phyloP scores from a whole-genome alignment of 2,113 vertebrate species.

The Saguinus midas region DNA sequence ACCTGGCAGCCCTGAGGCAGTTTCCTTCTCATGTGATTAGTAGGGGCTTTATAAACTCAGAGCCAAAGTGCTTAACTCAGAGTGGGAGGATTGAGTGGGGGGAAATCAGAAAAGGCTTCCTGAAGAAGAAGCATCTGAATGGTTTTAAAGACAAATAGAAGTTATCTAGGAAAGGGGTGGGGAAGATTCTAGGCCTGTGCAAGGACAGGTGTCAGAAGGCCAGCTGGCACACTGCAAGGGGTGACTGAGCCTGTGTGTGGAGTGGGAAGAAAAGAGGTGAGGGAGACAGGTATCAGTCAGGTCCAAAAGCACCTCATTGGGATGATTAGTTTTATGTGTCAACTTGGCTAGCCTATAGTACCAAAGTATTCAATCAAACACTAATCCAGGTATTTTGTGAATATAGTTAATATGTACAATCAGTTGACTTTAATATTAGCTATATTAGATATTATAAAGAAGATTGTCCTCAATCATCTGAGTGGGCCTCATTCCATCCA shows the following conservation, averaged over 20 bases:
- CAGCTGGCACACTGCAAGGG: not conserved
- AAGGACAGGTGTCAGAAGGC: not conserved
- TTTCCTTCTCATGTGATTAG: not conserved
- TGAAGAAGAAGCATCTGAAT: not conserved
- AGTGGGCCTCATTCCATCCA: not conserved
- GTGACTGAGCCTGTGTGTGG: not conserved
- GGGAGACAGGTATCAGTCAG: not conserved
- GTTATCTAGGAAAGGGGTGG: slow-evolving; percentile 22
- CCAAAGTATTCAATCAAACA: not conserved
- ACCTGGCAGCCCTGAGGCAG: not conserved
- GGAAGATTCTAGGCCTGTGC: not conserved
- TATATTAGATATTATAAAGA: not conserved
- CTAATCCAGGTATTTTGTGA: not conserved
- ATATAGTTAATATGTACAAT: not conserved
- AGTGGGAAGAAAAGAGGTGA: not conserved
- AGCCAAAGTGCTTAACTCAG: not conserved
- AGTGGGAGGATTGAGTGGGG: fast-evolving
- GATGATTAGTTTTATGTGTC: not conserved
- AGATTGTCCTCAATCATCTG: not conserved
- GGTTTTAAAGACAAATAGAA: not conserved
- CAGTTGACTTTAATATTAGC: not conserved
- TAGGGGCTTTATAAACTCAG: not conserved
- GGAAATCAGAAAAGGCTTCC: not conserved
- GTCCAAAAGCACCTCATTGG: not conserved
- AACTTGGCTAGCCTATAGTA: not conserved